Base-by-base conservation (phyloP, 2,888 invertebrate genomes). In the Volucella zonaria region DNA sequence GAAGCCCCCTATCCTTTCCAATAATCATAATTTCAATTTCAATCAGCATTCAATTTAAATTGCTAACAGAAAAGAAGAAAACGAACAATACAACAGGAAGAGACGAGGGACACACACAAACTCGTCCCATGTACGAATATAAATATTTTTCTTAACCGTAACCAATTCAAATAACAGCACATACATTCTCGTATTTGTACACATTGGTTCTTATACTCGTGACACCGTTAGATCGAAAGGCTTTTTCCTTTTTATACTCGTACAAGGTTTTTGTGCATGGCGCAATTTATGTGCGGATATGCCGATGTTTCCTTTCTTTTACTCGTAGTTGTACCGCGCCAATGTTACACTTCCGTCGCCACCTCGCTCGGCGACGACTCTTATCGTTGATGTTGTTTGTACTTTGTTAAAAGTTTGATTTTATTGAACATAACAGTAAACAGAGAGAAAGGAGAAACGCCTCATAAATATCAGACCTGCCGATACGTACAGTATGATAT, bases 11-110 rank as follows among this genome's bases (percentile, higher is more conserved):
- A 76, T 79, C 80, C 64, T 45, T 75, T 73, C 71, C 85, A 85
- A 77, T 81, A 81, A 85, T 81, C 85, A 85, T 81, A 85, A 85
- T 77, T 85, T 81, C 76, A 77, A 80, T 81, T 85, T 85, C 85
- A 85, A 85, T 85, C 85, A 85, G 77, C 62, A 81, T 85, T 81
- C 81, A 81, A 81, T 85, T 85, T 85, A 81, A 81, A 85, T 77
- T 76, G 81, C 15, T 64, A 52, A 42, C 52, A 43, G 47, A 49
- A 11, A 23, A 47, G 49, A 43, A 31, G 8, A 42, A 49, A 43
- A 52, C 9, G 14, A 47, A 78, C 70, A 54, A 58, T 49, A 31
- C 12, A 51, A 45, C 11, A 14, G 2, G 8, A 52, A 52, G 51
- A 15, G 15, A 38, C 45, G 62, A 74, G 54, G 23, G 14, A 58